phyloP scores from a whole-genome alignment of 2,113 vertebrate genomes.

The Gallinago undulata region DNA sequence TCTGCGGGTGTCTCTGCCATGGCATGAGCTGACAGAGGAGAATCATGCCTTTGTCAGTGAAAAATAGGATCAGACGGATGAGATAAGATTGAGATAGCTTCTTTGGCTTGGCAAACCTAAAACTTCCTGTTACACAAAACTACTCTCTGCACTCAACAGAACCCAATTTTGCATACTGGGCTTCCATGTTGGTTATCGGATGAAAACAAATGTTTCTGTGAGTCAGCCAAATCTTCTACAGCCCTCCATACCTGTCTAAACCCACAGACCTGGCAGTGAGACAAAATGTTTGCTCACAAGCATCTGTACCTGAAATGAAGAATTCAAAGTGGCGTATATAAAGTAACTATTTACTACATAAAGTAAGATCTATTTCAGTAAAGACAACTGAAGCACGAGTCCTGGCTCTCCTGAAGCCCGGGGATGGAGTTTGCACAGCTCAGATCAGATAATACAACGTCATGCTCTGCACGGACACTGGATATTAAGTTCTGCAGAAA shows the following conservation, averaged over 20 bases:
- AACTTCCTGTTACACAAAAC: constrained; percentile 14
- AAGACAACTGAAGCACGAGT: not conserved
- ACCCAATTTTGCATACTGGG: not conserved
- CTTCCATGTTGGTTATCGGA: not conserved
- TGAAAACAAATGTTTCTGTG: not conserved
- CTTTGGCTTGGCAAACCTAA: not conserved
- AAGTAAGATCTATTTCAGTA: not conserved
- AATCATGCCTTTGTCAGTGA: not conserved
- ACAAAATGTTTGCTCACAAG: not conserved
- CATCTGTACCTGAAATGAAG: not conserved
- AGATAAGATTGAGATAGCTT: constrained; percentile 21
- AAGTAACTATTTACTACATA: not conserved
- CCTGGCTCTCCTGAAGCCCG: not conserved
- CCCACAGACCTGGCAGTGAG: constrained; percentile 1
- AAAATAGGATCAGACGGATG: not conserved
- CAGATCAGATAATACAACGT: not conserved
- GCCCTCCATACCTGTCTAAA: not conserved
- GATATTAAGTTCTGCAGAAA: not conserved
- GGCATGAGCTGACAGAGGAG: not conserved
- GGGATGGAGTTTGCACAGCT: not conserved
- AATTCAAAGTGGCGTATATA: not conserved
- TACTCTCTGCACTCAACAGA: not conserved
- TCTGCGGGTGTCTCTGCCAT: not conserved
- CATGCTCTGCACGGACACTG: not conserved
- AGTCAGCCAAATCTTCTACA: constrained; percentile 4